Evolutionary conservation across 1,140 invertebrate species (phyloP).

Genomic region (Brachionus paranguensis): DNA sequence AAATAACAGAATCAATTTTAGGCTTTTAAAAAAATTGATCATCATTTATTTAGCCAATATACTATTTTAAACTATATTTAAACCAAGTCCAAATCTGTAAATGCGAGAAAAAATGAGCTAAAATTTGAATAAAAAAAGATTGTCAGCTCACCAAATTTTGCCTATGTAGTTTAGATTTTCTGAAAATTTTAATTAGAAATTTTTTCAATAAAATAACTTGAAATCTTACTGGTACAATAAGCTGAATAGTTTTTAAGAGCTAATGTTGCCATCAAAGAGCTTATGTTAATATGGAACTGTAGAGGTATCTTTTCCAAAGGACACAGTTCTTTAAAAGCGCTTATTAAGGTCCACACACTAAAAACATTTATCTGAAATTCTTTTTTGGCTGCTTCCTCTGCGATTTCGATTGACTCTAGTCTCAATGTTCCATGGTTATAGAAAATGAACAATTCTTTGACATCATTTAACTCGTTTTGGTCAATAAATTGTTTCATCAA

Average conservation of each 20-base stretch:
- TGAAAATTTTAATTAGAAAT: background rate
- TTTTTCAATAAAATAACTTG: background rate
- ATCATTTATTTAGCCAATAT: no score
- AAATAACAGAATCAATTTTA: no score
- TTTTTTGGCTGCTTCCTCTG: background rate
- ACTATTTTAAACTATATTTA: no score
- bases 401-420: background rate
- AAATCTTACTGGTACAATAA: slow-evolving; percentile 18
- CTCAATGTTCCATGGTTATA: slow-evolving; percentile 29
- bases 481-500: background rate
- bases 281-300: slow-evolving; percentile 34
- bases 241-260: background rate
- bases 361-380: slow-evolving; percentile 27
- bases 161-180: no score
- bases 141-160: no score
- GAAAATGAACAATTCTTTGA: slow-evolving; percentile 7
- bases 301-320: background rate
- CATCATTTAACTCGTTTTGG: background rate
- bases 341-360: slow-evolving; percentile 5
- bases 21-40: no score
- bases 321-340: background rate
- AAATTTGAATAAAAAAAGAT: no score
- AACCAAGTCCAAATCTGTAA: no score
- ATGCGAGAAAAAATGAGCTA: no score
- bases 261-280: background rate